A percentile compares a stretch with the other conserved stretches of the same genome.
Conservation (phyloP, 2,113 vertebrate species). For the Stegastes partitus region DNA sequence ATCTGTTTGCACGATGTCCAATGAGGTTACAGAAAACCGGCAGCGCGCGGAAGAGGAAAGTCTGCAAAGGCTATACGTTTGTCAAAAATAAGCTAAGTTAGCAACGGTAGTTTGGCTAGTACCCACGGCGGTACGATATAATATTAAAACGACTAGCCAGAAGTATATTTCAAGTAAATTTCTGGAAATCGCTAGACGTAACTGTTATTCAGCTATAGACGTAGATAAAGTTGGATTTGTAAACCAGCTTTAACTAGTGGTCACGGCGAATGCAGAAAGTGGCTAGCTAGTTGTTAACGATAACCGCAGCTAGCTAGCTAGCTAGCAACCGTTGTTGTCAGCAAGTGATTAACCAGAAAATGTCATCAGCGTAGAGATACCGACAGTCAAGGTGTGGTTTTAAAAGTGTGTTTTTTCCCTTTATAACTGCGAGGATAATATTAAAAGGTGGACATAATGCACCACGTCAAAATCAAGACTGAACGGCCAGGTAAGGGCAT, state of each 20-base stretch:
- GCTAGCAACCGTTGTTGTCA: slow-evolving; percentile 10
- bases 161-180: background rate
- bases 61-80: slow-evolving; percentile 33
- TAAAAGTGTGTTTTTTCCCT: background rate
- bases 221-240: background rate
- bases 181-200: background rate
- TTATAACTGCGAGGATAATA: background rate
- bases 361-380: background rate
- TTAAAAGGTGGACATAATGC: slow-evolving; percentile 66
- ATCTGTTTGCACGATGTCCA: slow-evolving; percentile 50
- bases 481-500: slow-evolving; percentile 85
- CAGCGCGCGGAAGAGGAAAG: slow-evolving; percentile 89
- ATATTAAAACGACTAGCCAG: background rate
- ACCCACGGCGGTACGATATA: background rate
- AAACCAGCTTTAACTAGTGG: background rate
- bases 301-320: slow-evolving; percentile 26
- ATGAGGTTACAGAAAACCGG: slow-evolving; percentile 56
- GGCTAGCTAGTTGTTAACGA: slow-evolving; percentile 31
- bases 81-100: slow-evolving; percentile 66
- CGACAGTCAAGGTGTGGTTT: background rate
- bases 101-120: slow-evolving; percentile 34
- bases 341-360: background rate
- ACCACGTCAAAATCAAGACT: slow-evolving; percentile 87
- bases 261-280: slow-evolving; percentile 17
- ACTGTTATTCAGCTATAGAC: background rate